These are phyloP conservation scores for Panulirus ornatus DNA, from an alignment of 1,140 invertebrate species.

Conservation along the genomic window DNA sequence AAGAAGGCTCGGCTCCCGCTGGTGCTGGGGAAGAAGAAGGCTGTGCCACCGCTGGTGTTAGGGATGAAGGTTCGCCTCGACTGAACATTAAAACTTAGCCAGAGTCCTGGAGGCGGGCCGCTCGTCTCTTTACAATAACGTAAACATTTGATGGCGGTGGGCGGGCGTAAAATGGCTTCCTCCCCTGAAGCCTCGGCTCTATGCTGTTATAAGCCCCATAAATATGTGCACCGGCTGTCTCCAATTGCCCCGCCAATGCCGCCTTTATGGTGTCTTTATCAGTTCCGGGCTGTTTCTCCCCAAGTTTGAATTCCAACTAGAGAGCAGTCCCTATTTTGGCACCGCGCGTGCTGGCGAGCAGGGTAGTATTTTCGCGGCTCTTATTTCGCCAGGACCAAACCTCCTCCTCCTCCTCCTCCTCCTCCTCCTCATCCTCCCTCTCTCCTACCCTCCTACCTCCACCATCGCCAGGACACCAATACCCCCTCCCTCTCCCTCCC, in stretches of 20 bases:
- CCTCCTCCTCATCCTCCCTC: no score
- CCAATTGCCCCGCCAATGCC: conserved; percentile 37
- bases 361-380: neutral
- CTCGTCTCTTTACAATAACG: neutral
- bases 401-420: no score
- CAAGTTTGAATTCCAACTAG: neutral
- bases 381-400: neutral
- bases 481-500: no score
- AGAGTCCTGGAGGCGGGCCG: neutral
- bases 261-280: conserved; percentile 39
- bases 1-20: no score
- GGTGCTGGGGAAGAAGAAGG: no score
- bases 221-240: conserved; percentile 32
- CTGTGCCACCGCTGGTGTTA: no score
- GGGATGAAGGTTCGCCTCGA: no score
- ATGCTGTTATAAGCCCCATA: conserved; percentile 21
- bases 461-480: no score
- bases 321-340: neutral
- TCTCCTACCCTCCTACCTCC: no score
- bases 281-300: conserved; percentile 26
- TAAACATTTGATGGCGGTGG: conserved; percentile 6
- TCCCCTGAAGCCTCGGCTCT: conserved; percentile 1
- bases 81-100: neutral
- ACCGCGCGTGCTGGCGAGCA: no score
- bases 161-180: neutral